Base-by-base conservation (phyloP, 1,140 invertebrate genomes). In the Heliothis virescens region DNA sequence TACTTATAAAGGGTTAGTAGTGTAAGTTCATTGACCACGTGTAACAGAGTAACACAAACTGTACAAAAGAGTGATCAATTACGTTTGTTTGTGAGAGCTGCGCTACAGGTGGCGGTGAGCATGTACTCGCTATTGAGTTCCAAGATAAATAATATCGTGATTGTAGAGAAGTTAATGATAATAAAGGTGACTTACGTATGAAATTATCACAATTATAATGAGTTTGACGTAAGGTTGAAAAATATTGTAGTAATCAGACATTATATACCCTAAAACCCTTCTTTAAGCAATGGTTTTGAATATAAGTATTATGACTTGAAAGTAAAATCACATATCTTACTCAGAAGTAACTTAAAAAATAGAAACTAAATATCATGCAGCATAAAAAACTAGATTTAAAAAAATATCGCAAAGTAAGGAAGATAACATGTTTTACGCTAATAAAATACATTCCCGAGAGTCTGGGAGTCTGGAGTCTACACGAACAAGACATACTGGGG, bases 331-430 rank as follows among this genome's bases (percentile, higher is more conserved):
- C 21, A 26, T 26, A 26, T 26, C 21, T 34, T 34, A 3, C 7
- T 34, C 34, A 41, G 4, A 41, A 41, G 34, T 41, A 0, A 9
- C 5, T 41, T 41, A 41, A 7, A 18, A 57, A 57, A 67, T 48
- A 21, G 16, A 21, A 48, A 67, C 41, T 67, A 50, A 67, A 67
- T 67, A 67, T 67, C 63, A 67, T 48, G 47, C n/a, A 21, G 63
- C 18, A 48, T 48, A 13, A 67, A 67, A 67, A 48, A 18, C 41
- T 48, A 41, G 41, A 48, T 47, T 48, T 65, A 48, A 48, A 65
- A 65, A 65, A 48, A n/a, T 48, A 47, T 65, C 18, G 16, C 16
- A 41, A 65, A 18, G 15, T 16, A 48, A 65, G 62, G 62, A 65
- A 65, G 62, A 41, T 41, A 65, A 65, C 3, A 15, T 65, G 48